Conservation (phyloP, 2,888 invertebrate species). For the Polylopha cassiicola region DNA sequence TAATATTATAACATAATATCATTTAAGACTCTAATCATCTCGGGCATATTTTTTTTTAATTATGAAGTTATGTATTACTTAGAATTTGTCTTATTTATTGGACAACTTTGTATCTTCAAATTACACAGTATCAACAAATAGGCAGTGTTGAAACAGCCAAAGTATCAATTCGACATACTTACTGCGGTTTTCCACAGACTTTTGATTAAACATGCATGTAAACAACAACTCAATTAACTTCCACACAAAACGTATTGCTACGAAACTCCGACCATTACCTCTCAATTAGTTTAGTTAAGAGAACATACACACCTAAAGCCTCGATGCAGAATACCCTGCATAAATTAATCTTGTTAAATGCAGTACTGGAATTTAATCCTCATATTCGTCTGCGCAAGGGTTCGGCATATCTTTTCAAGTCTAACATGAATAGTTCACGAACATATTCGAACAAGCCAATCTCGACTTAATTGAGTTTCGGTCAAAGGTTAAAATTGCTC, state of each 20-base stretch:
- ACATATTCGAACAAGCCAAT: constrained; percentile 33
- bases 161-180: background rate
- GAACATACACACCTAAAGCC: constrained; percentile 32
- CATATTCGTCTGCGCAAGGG: constrained; percentile 71
- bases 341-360: constrained; percentile 76
- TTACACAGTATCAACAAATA: too few relatives aligned
- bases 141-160: too few relatives aligned
- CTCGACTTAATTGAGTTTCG: constrained; percentile 34
- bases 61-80: too few relatives aligned
- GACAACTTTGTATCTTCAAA: too few relatives aligned
- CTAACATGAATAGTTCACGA: constrained; percentile 54
- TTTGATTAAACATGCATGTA: constrained; percentile 13
- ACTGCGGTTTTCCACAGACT: constrained; percentile 6
- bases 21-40: too few relatives aligned
- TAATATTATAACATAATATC: too few relatives aligned
- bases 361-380: constrained; percentile 76
- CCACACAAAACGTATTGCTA: constrained; percentile 49
- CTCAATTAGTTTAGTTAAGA: constrained; percentile 72
- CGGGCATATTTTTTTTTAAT: too few relatives aligned
- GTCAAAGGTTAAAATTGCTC: constrained; percentile 41
- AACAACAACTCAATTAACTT: constrained; percentile 26
- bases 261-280: constrained; percentile 60
- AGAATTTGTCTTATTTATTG: too few relatives aligned
- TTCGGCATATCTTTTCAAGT: constrained; percentile 71
- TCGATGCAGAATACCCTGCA: constrained; percentile 55